Percentiles rank a stretch among this genome's conserved stretches.
Conservation (phyloP, 2,888 invertebrate species). For the Pammene aurita region DNA sequence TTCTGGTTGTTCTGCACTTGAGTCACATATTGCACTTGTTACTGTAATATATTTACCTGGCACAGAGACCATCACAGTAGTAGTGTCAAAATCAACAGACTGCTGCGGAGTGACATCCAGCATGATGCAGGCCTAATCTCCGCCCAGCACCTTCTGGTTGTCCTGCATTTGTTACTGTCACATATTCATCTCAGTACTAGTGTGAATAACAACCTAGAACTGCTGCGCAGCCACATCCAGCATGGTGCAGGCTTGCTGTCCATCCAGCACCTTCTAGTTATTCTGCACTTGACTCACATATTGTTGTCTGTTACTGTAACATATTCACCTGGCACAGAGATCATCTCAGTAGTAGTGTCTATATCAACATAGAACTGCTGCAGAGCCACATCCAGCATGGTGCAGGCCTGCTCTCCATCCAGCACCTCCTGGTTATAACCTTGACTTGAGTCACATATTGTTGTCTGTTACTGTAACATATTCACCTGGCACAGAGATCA, state of each 20-base stretch:
- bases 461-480: no score
- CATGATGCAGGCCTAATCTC: slow-evolving; percentile 58
- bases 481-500: slow-evolving; percentile 65
- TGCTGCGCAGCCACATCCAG: slow-evolving; percentile 68
- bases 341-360: slow-evolving; percentile 62
- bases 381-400: slow-evolving; percentile 63
- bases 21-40: slow-evolving; percentile 66
- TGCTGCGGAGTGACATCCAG: slow-evolving; percentile 68
- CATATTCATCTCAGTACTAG: slow-evolving; percentile 63
- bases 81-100: slow-evolving; percentile 67
- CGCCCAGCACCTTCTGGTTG: slow-evolving; percentile 57
- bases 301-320: no score
- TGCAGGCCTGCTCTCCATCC: slow-evolving; percentile 57
- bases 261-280: slow-evolving; percentile 57
- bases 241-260: slow-evolving; percentile 58
- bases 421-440: slow-evolving; percentile 58
- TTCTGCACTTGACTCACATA: slow-evolving; percentile 64
- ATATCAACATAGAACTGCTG: slow-evolving; percentile 71
- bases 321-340: slow-evolving; percentile 63
- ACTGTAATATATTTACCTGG: slow-evolving; percentile 63
- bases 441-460: slow-evolving; percentile 64
- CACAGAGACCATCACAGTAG: slow-evolving; percentile 62
- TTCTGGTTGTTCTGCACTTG: slow-evolving; percentile 63
- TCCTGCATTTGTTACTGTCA: slow-evolving; percentile 64
- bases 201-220: slow-evolving; percentile 67